These are phyloP conservation scores for Rotaria socialis DNA, from an alignment of 2,888 invertebrate species.

Conservation along the genomic window DNA sequence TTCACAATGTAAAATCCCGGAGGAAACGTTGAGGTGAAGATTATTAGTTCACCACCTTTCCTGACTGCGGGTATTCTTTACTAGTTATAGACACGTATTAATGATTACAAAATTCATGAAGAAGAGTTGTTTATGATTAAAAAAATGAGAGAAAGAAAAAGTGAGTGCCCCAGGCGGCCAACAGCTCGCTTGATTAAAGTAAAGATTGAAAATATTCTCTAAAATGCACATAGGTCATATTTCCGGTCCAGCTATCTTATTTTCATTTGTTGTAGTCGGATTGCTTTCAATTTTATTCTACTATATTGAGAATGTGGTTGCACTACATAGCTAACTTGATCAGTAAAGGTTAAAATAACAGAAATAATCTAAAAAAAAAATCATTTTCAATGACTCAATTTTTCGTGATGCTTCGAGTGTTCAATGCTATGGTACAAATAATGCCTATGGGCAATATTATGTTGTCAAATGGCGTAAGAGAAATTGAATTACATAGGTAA, in stretches of 20 bases:
- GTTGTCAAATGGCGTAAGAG: not conserved
- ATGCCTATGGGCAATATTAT: not conserved
- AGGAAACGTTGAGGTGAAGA: not conserved
- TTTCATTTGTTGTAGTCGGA: too few species aligned
- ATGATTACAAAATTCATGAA: not conserved
- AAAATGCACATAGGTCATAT: not conserved
- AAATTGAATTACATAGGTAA: not conserved
- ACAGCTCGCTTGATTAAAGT: not conserved
- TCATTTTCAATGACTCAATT: too few species aligned
- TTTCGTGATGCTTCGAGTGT: too few species aligned
- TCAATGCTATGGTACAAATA: not conserved
- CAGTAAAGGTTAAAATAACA: too few species aligned
- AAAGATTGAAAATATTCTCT: not conserved
- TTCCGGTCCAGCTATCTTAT: not conserved
- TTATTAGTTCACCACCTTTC: not conserved
- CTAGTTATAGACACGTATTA: not conserved
- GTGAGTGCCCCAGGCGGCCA: not conserved
- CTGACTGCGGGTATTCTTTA: not conserved
- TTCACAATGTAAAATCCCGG: not conserved
- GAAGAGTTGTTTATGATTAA: not conserved
- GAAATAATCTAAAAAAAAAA: too few species aligned
- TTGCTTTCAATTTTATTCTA: too few species aligned
- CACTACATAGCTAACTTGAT: too few species aligned
- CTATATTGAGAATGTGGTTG: too few species aligned
- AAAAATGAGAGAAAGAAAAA: not conserved